A percentile compares a stretch with the other conserved stretches of the same genome.
phyloP scores from a whole-genome alignment of 2,113 vertebrate species.

The Urocolius indicus region DNA sequence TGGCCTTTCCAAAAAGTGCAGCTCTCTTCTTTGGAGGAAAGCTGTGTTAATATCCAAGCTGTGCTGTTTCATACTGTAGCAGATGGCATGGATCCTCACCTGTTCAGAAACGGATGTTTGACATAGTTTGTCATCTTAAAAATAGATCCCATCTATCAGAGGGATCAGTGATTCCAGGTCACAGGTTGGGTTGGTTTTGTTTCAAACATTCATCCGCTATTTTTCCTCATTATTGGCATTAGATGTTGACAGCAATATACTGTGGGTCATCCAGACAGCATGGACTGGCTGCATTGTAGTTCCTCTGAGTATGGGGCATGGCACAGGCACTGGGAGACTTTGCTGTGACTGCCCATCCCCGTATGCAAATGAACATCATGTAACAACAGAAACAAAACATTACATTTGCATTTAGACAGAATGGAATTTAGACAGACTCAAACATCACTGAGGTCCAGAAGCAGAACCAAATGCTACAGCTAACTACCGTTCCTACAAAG shows the following conservation, averaged over 20 bases:
- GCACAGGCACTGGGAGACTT: background rate
- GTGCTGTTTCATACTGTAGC: constrained; percentile 40
- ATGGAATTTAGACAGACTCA: background rate
- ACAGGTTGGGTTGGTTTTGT: background rate
- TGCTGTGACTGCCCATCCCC: background rate
- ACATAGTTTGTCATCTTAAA: constrained; percentile 10
- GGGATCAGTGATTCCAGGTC: background rate
- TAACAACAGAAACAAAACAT: background rate
- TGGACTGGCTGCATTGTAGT: background rate
- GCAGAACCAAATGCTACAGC: background rate
- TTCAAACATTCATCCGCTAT: background rate
- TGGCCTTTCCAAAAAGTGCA: background rate
- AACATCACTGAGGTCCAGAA: background rate
- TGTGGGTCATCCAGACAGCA: background rate
- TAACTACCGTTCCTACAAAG: background rate
- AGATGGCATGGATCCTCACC: constrained; percentile 50
- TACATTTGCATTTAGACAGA: background rate
- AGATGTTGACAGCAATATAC: background rate
- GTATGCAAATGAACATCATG: background rate
- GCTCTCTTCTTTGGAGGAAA: background rate
- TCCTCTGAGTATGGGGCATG: background rate
- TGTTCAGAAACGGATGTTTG: background rate
- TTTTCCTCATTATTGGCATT: background rate
- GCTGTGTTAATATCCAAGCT: background rate
- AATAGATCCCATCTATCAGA: background rate